Evolutionary conservation across 2,888 invertebrate genomes (phyloP), one percentile per base, ranked within the genome.

Genomic region (Drosophila histrio): DNA sequence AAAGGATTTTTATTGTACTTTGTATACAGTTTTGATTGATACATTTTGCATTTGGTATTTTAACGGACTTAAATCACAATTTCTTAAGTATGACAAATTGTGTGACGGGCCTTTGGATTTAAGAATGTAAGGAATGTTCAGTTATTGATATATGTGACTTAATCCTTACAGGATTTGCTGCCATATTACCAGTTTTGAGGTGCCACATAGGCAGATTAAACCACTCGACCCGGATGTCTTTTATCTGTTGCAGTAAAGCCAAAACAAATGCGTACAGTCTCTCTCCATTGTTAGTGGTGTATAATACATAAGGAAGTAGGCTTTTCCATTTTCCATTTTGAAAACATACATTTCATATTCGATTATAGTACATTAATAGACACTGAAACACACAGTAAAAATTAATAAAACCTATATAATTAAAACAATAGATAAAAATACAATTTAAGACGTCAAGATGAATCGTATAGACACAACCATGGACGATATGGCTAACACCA

Each of bases 401-500:
- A 17, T 50, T 24, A 7, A 9, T 3, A 21, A 26, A 15, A 32
- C 36, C 3, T 1, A 21, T 0, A 13, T 21, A 2, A 8, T n/a
- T 8, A 26, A 28, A 11, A 24, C 21, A n/a, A 8, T 1, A 34
- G 7, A 22, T 8, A 2, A 8, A 17, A 22, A 24, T 15, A 56
- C 6, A 28, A 53, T 7, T 41, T 6, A 17, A 50, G n/a, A 11
- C 47, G 28, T 26, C 52, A 61, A 70, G 41, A 91, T 91, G 91
- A 88, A 88, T 52, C 87, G 89, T 34, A 90, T 95, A 19, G 95
- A 95, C 80, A 92, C 92, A 19, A 92, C 94, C 38, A 91, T 95
- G 77, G 94, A 94, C 80, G 93, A 93, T 52, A 94, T 94, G 93
- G 94, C 94, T 86, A 95, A 95, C 87, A 94, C 94, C 2, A 92